Conservation (phyloP, 1,140 invertebrate genomes). For the Cheumatopsyche charites region DNA sequence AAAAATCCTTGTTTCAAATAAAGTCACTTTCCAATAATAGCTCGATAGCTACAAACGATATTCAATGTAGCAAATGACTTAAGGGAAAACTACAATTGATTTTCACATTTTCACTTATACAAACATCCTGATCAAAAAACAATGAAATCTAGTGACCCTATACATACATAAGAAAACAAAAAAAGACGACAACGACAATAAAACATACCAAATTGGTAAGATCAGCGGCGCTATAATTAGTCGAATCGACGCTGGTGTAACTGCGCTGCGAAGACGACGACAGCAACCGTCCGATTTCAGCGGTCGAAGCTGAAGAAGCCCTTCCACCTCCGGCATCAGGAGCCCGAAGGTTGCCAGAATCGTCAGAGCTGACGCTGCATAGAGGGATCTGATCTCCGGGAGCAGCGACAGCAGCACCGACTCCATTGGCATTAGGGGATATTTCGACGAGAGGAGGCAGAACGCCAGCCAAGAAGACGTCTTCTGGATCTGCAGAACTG, state of each 20-base stretch:
- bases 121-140: too few relatives aligned
- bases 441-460: neutral
- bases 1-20: too few relatives aligned
- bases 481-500: conserved; percentile 51
- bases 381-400: conserved; percentile 42
- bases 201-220: conserved; percentile 27
- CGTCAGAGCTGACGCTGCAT: conserved; percentile 47
- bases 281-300: conserved; percentile 44
- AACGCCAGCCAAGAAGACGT: conserved; percentile 34
- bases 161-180: too few relatives aligned
- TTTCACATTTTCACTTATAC: too few relatives aligned
- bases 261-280: conserved; percentile 18
- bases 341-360: conserved; percentile 53
- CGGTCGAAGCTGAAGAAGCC: conserved; percentile 52
- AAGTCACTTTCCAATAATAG: too few relatives aligned
- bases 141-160: too few relatives aligned
- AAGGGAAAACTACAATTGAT: too few relatives aligned
- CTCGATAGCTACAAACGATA: too few relatives aligned
- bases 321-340: conserved; percentile 54
- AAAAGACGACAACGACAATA: too few relatives aligned
- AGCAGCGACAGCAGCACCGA: neutral
- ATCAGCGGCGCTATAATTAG: conserved; percentile 1
- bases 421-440: neutral
- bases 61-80: too few relatives aligned
- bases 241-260: conserved; percentile 12